Base-by-base conservation (phyloP, 1,140 invertebrate species). In the Ceratosolen fusciceps region DNA sequence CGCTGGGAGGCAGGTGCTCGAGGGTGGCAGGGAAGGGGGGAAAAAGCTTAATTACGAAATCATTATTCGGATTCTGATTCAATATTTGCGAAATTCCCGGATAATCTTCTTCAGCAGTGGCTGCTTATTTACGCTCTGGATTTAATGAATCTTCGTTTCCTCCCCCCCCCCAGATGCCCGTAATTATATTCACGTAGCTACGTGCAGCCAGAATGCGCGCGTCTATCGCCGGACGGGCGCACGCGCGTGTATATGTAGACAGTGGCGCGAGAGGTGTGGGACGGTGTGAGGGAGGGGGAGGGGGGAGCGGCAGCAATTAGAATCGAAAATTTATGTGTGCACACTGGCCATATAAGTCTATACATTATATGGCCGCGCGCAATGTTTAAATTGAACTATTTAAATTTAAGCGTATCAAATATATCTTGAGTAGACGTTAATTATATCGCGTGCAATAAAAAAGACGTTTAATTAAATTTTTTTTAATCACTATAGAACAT, bases 1-100 rank as follows among this genome's bases (percentile, higher is more conserved):
- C n/a, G n/a, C n/a, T n/a, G n/a, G n/a, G n/a, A n/a, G n/a, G n/a
- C n/a, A n/a, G n/a, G n/a, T n/a, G n/a, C n/a, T n/a, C 5, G 0
- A 19, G 56, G 37, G 10, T 0, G 12, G 8, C 9, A 62, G 47
- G 52, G 52, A 31, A 52, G 8, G 58, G 10, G 2, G 56, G 31
- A 19, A 29, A 31, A 60, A 60, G 9, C 26, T 1, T 37, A 65
- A 47, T 19, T 10, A 19, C 49, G 3, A 31, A 54, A 21, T 77
- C 65, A 58, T 70, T 77, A 77, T 43, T 65, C 31, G 34, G 68
- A 68, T 68, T 24, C 5, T 49, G 31, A 54, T 77, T 70, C 62
- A 70, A 77, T 77, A 70, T 77, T 70, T 68, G 65, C 49, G 26
- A 65, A 75, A 75, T 75, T 39, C 43, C 74, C 2, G 34, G 43